Evolutionary conservation across 2,797 vertebrate genomes (phyloP), one percentile per base, ranked within the genome.

Genomic region (Catostomus latipinnis): DNA sequence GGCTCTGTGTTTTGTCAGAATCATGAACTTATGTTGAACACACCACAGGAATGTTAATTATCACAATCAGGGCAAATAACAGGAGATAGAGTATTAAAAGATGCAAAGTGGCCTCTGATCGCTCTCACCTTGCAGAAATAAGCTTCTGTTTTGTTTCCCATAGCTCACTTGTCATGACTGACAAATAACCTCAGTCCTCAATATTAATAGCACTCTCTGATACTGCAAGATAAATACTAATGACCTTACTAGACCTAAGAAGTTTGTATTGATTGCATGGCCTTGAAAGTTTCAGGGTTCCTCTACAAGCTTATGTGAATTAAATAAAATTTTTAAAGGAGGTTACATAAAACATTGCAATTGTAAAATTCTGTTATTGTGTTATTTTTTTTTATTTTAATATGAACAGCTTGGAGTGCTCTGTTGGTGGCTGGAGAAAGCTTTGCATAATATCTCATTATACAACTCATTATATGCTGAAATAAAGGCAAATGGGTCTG

Each of bases 401-500:
- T 71, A 52, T 69, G 48, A 78, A 62, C 57, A 48, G 68, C 58
- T 71, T 63, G 49, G 60, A 71, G 58, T 48, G 8, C n/a, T 12
- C 14, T 63, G 49, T 71, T 62, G 75, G 56, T 77, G 75, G 56
- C 75, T 69, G 46, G 10, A 77, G 48, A 70, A 49, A n/a, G 68
- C 68, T 78, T 78, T 78, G 67, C 76, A 71, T 71, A 78, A 71
- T 78, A 53, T 78, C 76, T 71, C 67, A 71, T 78, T 77, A 76
- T 69, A 60, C 65, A 69, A 69, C 65, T 52, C 65, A 76, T 76
- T 78, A 78, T 71, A 62, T 6, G 11, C n/a, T 57, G 61, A 67
- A 63, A 71, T 22, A 71, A 57, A 71, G 54, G 67, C 49, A 71
- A 71, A 62, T 57, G 54, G 67, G 14, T 6, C 34, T 63, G 67